These are phyloP conservation scores for Lycaena phlaeas DNA, from an alignment of 2,888 invertebrate species.

Conservation along the genomic window DNA sequence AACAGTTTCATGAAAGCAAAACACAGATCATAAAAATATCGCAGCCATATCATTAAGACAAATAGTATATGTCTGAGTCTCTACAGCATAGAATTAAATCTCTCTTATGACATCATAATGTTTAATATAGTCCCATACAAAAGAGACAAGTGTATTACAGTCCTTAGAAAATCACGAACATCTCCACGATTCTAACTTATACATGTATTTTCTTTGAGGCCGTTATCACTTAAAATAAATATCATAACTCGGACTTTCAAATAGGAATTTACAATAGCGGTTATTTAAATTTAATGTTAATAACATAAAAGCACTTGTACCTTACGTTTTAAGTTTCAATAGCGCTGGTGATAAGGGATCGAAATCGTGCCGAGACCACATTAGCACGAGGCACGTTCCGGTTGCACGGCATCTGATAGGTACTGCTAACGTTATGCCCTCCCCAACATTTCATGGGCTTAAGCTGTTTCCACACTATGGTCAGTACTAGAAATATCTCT, in stretches of 20 bases:
- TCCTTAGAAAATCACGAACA: no score
- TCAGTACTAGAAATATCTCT: no score
- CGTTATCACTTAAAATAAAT: not conserved
- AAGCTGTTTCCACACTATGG: not conserved
- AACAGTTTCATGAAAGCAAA: no score
- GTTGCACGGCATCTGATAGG: constrained; percentile 58
- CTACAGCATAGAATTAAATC: no score
- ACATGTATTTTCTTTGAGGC: no score
- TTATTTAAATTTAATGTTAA: constrained; percentile 17
- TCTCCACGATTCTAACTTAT: no score
- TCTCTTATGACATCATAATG: no score
- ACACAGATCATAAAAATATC: no score
- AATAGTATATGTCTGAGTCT: no score
- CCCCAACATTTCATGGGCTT: constrained; percentile 36
- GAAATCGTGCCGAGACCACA: constrained; percentile 59
- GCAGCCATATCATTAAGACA: no score
- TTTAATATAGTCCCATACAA: no score
- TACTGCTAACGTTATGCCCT: constrained; percentile 36
- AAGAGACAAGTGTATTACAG: no score
- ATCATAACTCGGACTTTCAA: constrained; percentile 7
- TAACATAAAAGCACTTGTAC: constrained; percentile 25
- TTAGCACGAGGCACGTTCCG: constrained; percentile 60
- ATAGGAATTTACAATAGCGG: constrained; percentile 8
- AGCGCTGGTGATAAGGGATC: constrained; percentile 49
- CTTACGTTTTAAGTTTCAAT: constrained; percentile 28